A percentile compares a stretch with the other conserved stretches of the same genome.
These are phyloP conservation scores for Lutraria rhynchaena DNA, from an alignment of 1,140 invertebrate genomes.

Conservation along the genomic window DNA sequence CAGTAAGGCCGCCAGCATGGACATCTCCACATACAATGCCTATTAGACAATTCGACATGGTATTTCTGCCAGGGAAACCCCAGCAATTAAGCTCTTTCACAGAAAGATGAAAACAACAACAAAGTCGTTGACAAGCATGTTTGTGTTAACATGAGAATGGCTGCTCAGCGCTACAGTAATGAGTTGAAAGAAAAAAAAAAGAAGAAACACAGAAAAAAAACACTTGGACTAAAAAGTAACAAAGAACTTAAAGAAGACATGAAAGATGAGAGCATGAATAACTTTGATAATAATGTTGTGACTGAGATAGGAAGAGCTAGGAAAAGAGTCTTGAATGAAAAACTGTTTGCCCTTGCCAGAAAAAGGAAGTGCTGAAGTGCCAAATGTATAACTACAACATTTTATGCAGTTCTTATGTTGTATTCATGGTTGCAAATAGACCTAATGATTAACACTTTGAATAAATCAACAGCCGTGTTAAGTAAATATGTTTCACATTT, in stretches of 20 bases:
- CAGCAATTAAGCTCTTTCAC: slow-evolving; percentile 46
- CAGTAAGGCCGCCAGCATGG: slow-evolving; percentile 34
- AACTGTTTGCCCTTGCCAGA: neutral
- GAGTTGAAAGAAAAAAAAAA: slow-evolving; percentile 17
- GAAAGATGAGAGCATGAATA: neutral
- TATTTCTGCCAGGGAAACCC: slow-evolving; percentile 2
- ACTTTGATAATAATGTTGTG: slow-evolving; percentile 19
- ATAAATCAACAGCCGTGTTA: too few species aligned
- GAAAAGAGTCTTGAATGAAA: slow-evolving; percentile 21
- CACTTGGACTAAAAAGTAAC: neutral
- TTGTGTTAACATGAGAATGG: slow-evolving; percentile 23
- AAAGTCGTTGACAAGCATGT: slow-evolving; percentile 35
- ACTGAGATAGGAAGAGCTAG: neutral
- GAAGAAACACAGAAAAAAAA: neutral
- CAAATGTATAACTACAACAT: neutral
- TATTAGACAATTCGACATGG: slow-evolving; percentile 59
- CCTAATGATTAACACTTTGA: neutral
- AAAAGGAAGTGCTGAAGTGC: neutral
- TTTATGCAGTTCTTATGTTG: neutral
- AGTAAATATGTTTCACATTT: neutral
- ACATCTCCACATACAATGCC: slow-evolving; percentile 39
- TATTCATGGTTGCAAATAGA: too few species aligned
- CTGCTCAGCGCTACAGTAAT: slow-evolving; percentile 38
- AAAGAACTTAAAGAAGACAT: neutral
- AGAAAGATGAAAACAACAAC: slow-evolving; percentile 39